Evolutionary conservation across 2,113 vertebrate species (phyloP), one percentile per base, ranked within the genome.

Genomic region (Cisticola juncidis): DNA sequence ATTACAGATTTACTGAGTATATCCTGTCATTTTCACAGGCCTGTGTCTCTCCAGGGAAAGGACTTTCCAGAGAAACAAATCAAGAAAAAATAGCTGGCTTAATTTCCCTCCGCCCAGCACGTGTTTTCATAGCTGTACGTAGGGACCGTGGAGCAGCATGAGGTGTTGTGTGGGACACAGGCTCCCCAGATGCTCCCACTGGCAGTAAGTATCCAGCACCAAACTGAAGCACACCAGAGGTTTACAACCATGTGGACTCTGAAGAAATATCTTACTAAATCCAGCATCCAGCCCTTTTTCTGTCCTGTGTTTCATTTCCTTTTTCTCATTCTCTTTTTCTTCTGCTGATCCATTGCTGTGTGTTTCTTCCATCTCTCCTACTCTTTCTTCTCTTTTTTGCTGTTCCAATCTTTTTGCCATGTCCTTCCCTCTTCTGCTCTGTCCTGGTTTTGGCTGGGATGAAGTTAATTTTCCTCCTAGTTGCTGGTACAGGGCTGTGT

Each of bases 61-160:
- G 68, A 82, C 57, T 92, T 92, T 50, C 35, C 62, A 69, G 74
- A 9, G 6, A 80, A 72, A 69, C 13, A 73, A 54, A 73, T 38
- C 3, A 19, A 66, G 68, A 47, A 66, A 78, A 94, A 64, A 24
- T 15, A 82, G 25, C 38, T 16, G 72, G 48, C 19, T 50, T 66
- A 1, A 64, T 56, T 90, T 80, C 31, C 40, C 23, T 72, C 22
- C 7, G 15, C 10, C 8, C 29, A 45, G 56, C 3, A 7, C 17
- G 44, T 12, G 16, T 14, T 60, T 47, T 22, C 1, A 0, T 12
- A 14, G 78, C 48, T 3, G 1, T 31, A 24, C 15, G 0, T 2
- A 5, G 74, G 57, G 58, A 57, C 21, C 0, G 1, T 9, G 2
- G 18, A 57, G 48, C 48, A 36, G 58, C 6, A 3, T 18, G 50